A percentile compares a stretch with the other conserved stretches of the same genome.
Conservation (phyloP, 2,113 vertebrate species). For the Hiodon tergisus region DNA sequence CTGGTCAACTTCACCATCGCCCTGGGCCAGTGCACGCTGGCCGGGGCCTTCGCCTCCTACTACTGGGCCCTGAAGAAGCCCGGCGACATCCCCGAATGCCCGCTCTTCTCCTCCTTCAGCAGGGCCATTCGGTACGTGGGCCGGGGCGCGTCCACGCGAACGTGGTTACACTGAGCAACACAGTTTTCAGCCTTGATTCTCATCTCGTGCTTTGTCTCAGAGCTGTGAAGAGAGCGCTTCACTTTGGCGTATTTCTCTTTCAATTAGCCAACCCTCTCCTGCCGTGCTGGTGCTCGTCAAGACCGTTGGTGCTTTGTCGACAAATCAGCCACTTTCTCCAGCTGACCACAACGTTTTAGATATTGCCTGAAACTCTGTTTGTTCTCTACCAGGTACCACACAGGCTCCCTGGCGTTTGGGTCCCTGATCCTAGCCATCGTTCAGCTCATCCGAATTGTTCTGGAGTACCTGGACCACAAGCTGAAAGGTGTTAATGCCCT, state of each 20-base stretch:
- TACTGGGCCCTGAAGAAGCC: slow-evolving; percentile 92
- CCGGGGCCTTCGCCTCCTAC: slow-evolving; percentile 90
- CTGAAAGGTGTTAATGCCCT: slow-evolving; percentile 75
- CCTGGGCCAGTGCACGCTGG: slow-evolving; percentile 87
- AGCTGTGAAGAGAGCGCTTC: neutral
- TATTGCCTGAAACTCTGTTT: neutral
- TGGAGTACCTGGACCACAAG: slow-evolving; percentile 85
- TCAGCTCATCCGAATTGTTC: slow-evolving; percentile 74
- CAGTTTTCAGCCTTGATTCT: neutral
- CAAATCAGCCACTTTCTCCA: too few species aligned
- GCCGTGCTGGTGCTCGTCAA: neutral
- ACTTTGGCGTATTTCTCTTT: neutral
- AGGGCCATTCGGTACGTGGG: slow-evolving; percentile 75
- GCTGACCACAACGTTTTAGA: too few species aligned
- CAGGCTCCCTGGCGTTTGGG: slow-evolving; percentile 89
- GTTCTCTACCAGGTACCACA: slow-evolving; percentile 77
- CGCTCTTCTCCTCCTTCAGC: slow-evolving; percentile 82
- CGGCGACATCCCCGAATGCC: slow-evolving; percentile 77
- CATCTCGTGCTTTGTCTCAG: neutral
- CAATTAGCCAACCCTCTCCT: neutral
- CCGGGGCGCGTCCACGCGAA: neutral
- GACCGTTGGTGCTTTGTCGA: too few species aligned
- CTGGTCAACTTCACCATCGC: slow-evolving; percentile 88
- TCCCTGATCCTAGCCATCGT: slow-evolving; percentile 82
- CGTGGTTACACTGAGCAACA: neutral